Evolutionary conservation across 2,888 invertebrate species (phyloP).

Genomic region (Steinernema hermaphroditum): DNA sequence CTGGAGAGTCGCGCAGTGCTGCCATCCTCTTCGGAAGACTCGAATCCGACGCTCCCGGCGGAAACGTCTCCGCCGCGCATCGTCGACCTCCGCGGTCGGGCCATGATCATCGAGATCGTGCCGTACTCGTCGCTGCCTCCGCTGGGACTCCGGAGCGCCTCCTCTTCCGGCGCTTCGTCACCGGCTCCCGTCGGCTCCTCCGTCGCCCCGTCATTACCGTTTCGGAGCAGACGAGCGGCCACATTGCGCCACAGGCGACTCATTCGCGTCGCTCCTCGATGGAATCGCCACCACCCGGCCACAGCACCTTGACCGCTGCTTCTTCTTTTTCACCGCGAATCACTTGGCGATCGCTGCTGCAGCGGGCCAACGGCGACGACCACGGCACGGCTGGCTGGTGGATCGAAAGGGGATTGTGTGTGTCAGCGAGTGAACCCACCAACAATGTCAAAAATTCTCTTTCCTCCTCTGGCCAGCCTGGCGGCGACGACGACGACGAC

Average conservation of each 20-base stretch:
- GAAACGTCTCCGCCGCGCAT: neutral
- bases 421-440: slow-evolving; percentile 25
- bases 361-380: neutral
- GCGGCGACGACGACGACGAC: neutral
- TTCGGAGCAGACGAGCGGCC: slow-evolving; percentile 21
- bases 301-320: neutral
- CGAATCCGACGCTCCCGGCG: neutral
- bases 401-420: slow-evolving; percentile 8
- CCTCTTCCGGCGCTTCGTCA: neutral
- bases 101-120: slow-evolving; percentile 21
- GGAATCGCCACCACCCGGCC: neutral
- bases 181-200: slow-evolving; percentile 11
- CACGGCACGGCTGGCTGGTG: too few species aligned
- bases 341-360: neutral
- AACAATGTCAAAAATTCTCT: slow-evolving; percentile 29
- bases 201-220: neutral
- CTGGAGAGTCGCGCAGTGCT: slow-evolving; percentile 47
- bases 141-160: neutral
- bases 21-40: slow-evolving; percentile 41
- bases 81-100: neutral
- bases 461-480: neutral
- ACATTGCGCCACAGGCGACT: slow-evolving; percentile 31
- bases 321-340: neutral
- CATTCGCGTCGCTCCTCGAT: neutral
- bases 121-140: slow-evolving; percentile 16